phyloP scores from a whole-genome alignment of 2,888 invertebrate species.

The Cryptocheilus praepositus region DNA sequence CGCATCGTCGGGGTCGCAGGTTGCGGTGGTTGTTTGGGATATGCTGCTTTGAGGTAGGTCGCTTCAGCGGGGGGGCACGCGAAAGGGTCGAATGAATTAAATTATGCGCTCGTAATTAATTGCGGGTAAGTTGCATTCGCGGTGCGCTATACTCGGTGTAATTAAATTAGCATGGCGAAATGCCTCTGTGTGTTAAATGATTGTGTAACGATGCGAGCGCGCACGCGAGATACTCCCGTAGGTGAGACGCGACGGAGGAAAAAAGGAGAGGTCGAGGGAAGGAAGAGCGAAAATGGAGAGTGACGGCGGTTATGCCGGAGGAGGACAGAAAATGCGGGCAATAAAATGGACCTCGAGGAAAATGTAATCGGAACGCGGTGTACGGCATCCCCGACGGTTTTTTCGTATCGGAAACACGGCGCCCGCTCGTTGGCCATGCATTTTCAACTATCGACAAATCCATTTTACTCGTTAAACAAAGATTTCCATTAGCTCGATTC shows the following conservation, averaged over 20 bases:
- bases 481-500: no score
- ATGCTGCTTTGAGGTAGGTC: neutral
- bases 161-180: slow-evolving; percentile 42
- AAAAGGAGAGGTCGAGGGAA: neutral
- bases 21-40: neutral
- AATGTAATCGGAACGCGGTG: slow-evolving; percentile 1
- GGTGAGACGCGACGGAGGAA: slow-evolving; percentile 1
- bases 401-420: no score
- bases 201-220: slow-evolving; percentile 27
- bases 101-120: slow-evolving; percentile 59
- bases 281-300: neutral
- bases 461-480: no score
- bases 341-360: neutral
- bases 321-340: no score
- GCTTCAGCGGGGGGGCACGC: neutral
- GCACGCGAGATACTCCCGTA: slow-evolving; percentile 10
- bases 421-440: no score
- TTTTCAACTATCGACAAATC: no score
- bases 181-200: slow-evolving; percentile 32
- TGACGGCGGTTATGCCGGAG: no score
- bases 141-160: slow-evolving; percentile 21
- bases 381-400: neutral
- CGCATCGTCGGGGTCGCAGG: slow-evolving; percentile 1
- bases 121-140: slow-evolving; percentile 36
- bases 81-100: slow-evolving; percentile 45